Evolutionary conservation across 2,888 invertebrate genomes (phyloP), one percentile per base, ranked within the genome.

Genomic region (Helicoverpa assulta): DNA sequence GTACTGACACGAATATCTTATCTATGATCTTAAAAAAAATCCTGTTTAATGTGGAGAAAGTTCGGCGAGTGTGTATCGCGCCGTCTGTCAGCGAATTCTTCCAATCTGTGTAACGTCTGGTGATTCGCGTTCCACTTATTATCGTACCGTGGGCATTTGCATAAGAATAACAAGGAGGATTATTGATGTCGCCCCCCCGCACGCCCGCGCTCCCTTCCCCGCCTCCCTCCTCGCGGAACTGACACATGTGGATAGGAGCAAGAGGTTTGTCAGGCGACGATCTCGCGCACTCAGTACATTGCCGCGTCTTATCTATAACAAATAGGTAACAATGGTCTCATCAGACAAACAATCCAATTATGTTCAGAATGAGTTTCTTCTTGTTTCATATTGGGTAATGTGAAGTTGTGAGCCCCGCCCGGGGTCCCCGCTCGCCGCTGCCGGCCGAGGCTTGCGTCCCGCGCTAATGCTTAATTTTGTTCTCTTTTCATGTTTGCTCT

Each of bases 101-200:
- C 93, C 94, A 95, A 94, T 95, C 94, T 94, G 93, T 90, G 88
- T 89, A 91, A 91, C 93, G 94, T 94, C 94, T 93, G 92, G 92
- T 94, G 92, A 93, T 94, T 94, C 93, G 93, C 93, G 94, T 92
- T 93, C 93, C 92, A 94, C 94, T 94, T 94, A 94, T 95, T 94
- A 94, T 92, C 92, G 93, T 93, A 92, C 92, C 91, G 93, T 90
- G 93, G 90, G 91, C 94, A 95, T 95, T 95, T 94, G 95, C 95
- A 95, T 95, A 95, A 95, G 92, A 95, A 95, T 95, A 95, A 95
- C 94, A 95, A 93, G 94, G 94, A 94, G 94, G 94, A 94, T 95
- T 94, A 94, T 94, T 95, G 95, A 95, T 94, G 94, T 93, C 92
- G 80, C 86, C 90, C 90, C 85, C 81, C 68, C 56, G 69, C 80